These are phyloP conservation scores for Stramonita haemastoma DNA, from an alignment of 2,888 invertebrate genomes.

Conservation along the genomic window DNA sequence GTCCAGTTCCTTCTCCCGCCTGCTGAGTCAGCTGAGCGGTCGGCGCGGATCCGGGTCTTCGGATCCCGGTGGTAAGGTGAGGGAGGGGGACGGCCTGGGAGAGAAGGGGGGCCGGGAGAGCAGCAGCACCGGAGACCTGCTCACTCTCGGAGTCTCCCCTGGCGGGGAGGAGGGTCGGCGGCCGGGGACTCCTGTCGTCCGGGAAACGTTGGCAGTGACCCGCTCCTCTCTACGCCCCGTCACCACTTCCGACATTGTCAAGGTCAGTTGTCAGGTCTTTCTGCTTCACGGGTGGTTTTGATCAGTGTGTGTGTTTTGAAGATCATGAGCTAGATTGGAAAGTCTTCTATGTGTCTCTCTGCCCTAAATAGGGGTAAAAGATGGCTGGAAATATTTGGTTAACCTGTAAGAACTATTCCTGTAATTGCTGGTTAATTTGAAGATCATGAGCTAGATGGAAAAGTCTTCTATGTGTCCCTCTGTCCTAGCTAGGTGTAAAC, in stretches of 20 bases:
- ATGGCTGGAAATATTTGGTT: no score
- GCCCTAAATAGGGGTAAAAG: no score
- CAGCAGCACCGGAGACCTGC: conserved; percentile 19
- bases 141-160: not conserved
- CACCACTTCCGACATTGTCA: conserved; percentile 36
- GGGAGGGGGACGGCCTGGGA: conserved; percentile 23
- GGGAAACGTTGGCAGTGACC: conserved; percentile 44
- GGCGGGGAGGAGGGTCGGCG: conserved; percentile 17
- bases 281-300: not conserved
- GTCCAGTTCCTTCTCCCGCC: conserved; percentile 61
- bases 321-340: no score
- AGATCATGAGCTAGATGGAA: no score
- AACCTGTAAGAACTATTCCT: no score
- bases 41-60: conserved; percentile 37
- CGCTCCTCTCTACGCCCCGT: conserved; percentile 47
- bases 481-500: no score
- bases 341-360: no score
- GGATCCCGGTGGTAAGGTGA: conserved; percentile 44
- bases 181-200: conserved; percentile 43
- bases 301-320: not conserved
- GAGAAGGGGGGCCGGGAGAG: not conserved
- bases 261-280: conserved; percentile 45
- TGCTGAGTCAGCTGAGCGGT: conserved; percentile 45
- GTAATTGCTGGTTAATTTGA: no score
- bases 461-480: no score